A percentile compares a stretch with the other conserved stretches of the same genome.
Conservation (phyloP, 2,888 invertebrate genomes). For the Himalopsyche japonica region DNA sequence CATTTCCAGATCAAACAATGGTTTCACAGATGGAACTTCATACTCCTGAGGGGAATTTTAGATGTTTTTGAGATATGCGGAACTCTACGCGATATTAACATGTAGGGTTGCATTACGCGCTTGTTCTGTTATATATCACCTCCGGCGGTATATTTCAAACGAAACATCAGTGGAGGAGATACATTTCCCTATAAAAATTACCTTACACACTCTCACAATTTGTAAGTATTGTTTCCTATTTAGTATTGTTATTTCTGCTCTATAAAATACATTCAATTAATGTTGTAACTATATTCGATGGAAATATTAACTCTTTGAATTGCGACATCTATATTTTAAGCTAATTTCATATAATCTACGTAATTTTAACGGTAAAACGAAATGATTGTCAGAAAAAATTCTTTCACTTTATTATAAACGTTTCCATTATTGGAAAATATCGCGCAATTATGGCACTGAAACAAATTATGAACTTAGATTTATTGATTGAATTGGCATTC, state of each 20-base stretch:
- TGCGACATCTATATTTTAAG: too few relatives aligned
- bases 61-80: constrained; percentile 24
- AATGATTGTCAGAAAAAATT: neutral
- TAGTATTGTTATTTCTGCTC: too few relatives aligned
- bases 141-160: neutral
- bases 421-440: neutral
- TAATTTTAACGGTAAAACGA: too few relatives aligned
- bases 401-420: neutral
- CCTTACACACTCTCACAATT: too few relatives aligned
- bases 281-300: too few relatives aligned
- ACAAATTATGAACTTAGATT: too few relatives aligned
- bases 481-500: too few relatives aligned
- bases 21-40: neutral
- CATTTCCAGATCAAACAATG: neutral
- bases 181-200: neutral
- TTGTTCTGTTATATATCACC: neutral
- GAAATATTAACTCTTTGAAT: too few relatives aligned
- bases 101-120: constrained; percentile 17
- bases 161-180: neutral
- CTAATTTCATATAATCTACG: too few relatives aligned
- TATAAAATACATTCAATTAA: too few relatives aligned
- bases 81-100: constrained; percentile 28
- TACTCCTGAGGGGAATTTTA: neutral
- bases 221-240: too few relatives aligned
- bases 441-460: too few relatives aligned